These are phyloP conservation scores for Zenarchopterus dispar DNA, from an alignment of 2,797 vertebrate genomes.

Conservation along the genomic window DNA sequence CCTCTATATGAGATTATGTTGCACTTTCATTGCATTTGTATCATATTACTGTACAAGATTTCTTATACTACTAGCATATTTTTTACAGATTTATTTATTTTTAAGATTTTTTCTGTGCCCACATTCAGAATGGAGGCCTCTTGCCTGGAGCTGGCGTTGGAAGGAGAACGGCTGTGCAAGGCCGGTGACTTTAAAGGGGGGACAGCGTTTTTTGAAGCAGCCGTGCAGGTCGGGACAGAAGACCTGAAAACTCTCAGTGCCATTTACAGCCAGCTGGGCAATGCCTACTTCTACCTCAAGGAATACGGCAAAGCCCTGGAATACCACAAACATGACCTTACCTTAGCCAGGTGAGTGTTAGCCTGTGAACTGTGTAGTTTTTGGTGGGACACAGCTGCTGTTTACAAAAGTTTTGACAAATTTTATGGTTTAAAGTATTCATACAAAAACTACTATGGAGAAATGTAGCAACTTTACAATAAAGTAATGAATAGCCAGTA, in stretches of 20 bases:
- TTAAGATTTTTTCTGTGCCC: background rate
- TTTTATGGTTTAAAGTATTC: background rate
- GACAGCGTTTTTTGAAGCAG: constrained; percentile 93
- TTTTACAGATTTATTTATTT: background rate
- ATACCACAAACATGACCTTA: constrained; percentile 95
- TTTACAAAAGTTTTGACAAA: background rate
- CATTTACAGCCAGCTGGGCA: constrained; percentile 98
- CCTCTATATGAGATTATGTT: constrained; percentile 27
- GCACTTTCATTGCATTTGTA: constrained; percentile 10
- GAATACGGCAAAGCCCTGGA: constrained; percentile 94
- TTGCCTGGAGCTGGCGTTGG: constrained; percentile 93
- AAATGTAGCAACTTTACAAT: background rate
- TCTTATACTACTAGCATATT: background rate
- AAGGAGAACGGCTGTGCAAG: constrained; percentile 96
- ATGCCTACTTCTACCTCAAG: constrained; percentile 98
- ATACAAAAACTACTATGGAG: background rate
- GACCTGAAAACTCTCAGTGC: constrained; percentile 98
- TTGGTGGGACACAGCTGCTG: background rate
- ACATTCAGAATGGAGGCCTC: constrained; percentile 93
- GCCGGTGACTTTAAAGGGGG: constrained; percentile 94
- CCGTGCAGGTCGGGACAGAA: constrained; percentile 95
- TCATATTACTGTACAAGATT: background rate
- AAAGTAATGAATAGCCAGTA: background rate
- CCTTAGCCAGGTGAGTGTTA: constrained; percentile 89
- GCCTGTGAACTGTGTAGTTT: background rate